Base-by-base conservation (phyloP, 1,140 invertebrate genomes). In the Drosophila tropicalis region DNA sequence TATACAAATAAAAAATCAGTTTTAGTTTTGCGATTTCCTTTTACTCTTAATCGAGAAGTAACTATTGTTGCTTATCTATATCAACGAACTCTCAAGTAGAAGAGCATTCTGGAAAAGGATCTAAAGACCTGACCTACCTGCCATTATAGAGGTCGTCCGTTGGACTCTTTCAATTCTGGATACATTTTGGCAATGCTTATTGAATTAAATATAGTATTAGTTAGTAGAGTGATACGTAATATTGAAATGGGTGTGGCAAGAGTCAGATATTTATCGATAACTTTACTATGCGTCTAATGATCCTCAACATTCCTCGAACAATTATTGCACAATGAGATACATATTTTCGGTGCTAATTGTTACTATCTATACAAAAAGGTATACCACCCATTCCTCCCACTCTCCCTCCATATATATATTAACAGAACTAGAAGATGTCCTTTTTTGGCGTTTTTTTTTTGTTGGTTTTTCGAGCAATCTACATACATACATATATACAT, bases 291-390 rank as follows among this genome's bases (percentile, higher is more conserved):
- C 9, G 9, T 36, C 34, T 10, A 36, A 29, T 29, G 34, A 9
- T 36, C 44, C 22, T 5, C 1, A 17, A 22, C 22, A 25, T 4
- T 25, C 2, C 9, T 51, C 17, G 17, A 19, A 51, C 44, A 12
- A 39, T 13, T 10, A 9, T 12, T 22, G 36, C 36, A 22, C 44
- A 19, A 10, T 51, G 44, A 17, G 44, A 15, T 47, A 17, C 17
- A 15, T 47, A 51, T 51, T 19, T 19, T 51, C 19, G 17, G 44
- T 51, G 44, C 44, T 81, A 47, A 81, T 29, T 70, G 61, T 54
- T 39, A 54, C 71, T 29, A 55, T 29, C 55, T 71, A 69, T 29
- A n/a, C n/a, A n/a, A 56, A 55, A 29, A 70, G 17, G 67, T 63
- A 63, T 5, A 29, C 29, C 5, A 5, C 29, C 29, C 3, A 25